Percentiles rank a stretch among this genome's conserved stretches.
Conservation (phyloP, 23 tunicate genomes). For the Phallusia fumigata region DNA sequence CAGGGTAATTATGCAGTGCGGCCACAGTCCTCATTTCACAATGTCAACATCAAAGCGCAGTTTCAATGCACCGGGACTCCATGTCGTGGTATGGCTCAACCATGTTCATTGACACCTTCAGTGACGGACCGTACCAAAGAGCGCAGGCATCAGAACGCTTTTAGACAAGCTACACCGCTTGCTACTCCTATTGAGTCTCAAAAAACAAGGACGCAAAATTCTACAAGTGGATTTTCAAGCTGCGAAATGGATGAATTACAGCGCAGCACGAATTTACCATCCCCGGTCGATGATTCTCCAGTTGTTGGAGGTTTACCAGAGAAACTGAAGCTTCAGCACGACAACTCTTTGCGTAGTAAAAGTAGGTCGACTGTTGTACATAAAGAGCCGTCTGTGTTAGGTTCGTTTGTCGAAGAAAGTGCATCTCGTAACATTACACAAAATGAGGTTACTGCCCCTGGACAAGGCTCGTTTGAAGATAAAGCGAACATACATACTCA, state of each 20-base stretch:
- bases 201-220: not conserved
- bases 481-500: no score
- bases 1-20: no score
- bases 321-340: not conserved
- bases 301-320: not conserved
- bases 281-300: not conserved
- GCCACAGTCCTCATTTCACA: not conserved
- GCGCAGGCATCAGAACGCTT: not conserved
- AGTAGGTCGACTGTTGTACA: no score
- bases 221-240: conserved; percentile 1
- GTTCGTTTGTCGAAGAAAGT: no score
- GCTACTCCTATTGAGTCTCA: not conserved
- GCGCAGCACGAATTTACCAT: not conserved
- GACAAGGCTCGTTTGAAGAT: no score
- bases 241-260: not conserved
- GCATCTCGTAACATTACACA: no score
- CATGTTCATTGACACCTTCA: not conserved
- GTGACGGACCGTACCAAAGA: not conserved
- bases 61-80: not conserved
- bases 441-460: no score
- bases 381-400: no score
- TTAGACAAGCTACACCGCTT: not conserved
- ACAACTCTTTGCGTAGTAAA: not conserved
- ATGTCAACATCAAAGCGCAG: not conserved
- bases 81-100: not conserved